Evolutionary conservation across 2,888 invertebrate species (phyloP).

Genomic region (Leucania comma): DNA sequence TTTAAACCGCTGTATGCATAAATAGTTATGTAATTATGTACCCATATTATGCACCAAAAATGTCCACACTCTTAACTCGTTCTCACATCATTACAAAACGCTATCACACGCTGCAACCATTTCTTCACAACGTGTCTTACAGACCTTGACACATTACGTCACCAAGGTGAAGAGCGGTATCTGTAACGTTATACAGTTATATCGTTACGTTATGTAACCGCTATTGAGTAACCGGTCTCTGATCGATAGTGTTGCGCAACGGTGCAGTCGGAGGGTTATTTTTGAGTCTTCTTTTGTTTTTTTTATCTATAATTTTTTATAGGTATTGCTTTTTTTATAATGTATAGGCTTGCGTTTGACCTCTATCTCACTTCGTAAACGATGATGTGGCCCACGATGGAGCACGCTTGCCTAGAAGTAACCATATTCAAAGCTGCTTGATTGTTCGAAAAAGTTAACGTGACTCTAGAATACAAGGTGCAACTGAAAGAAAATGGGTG

Average conservation of each 20-base stretch:
- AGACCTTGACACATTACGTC: slow-evolving; percentile 74
- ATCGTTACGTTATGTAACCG: slow-evolving; percentile 70
- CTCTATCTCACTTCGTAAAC: too few species aligned
- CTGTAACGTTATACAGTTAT: slow-evolving; percentile 59
- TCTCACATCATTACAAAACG: slow-evolving; percentile 50
- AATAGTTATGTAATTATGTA: background rate
- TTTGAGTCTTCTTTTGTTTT: slow-evolving; percentile 22
- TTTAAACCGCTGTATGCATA: too few species aligned
- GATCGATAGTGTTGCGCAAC: slow-evolving; percentile 44
- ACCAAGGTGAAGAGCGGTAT: slow-evolving; percentile 79
- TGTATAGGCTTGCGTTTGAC: too few species aligned
- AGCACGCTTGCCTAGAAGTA: too few species aligned
- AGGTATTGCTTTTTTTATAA: too few species aligned
- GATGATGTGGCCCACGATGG: too few species aligned
- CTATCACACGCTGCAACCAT: slow-evolving; percentile 46
- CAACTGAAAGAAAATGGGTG: too few species aligned
- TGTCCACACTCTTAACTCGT: slow-evolving; percentile 32
- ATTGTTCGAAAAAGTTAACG: too few species aligned
- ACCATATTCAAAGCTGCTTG: too few species aligned
- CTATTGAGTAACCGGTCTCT: slow-evolving; percentile 58
- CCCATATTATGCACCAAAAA: slow-evolving; percentile 23
- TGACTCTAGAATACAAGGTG: too few species aligned
- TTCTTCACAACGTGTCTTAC: slow-evolving; percentile 39
- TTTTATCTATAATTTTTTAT: too few species aligned
- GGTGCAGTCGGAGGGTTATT: slow-evolving; percentile 35